Evolutionary conservation across 2,888 invertebrate species (phyloP).

Genomic region (Machimus rusticus): DNA sequence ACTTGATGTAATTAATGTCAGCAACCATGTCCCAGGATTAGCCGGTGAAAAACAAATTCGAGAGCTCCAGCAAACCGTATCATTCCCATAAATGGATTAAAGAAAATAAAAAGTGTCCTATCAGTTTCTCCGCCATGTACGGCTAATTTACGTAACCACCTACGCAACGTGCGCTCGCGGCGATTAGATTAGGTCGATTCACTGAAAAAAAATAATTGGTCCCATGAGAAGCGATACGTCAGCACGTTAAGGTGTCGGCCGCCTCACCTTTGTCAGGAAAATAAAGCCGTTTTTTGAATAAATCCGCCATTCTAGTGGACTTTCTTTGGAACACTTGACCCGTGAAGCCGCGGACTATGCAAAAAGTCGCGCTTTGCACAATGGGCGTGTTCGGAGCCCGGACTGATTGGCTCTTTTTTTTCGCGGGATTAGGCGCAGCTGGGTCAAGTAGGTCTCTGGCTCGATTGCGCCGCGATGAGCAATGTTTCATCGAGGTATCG

Average conservation of each 20-base stretch:
- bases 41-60: neutral
- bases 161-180: neutral
- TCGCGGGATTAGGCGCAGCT: neutral
- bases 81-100: neutral
- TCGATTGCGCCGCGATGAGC: neutral
- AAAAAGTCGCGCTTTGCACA: neutral
- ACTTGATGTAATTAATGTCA: neutral
- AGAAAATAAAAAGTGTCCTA: neutral
- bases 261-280: neutral
- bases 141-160: conserved; percentile 17
- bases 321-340: conserved; percentile 14
- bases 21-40: neutral
- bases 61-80: neutral
- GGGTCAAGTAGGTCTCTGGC: conserved; percentile 8
- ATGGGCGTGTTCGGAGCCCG: neutral
- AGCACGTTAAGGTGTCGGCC: neutral
- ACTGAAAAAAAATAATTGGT: neutral
- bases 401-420: neutral
- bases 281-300: conserved; percentile 4
- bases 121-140: neutral
- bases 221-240: neutral
- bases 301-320: neutral
- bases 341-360: neutral
- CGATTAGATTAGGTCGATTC: conserved; percentile 1
- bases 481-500: conserved; percentile 17